Evolutionary conservation across 2,113 vertebrate species (phyloP).

Genomic region (Choloepus hoffmanni): DNA sequence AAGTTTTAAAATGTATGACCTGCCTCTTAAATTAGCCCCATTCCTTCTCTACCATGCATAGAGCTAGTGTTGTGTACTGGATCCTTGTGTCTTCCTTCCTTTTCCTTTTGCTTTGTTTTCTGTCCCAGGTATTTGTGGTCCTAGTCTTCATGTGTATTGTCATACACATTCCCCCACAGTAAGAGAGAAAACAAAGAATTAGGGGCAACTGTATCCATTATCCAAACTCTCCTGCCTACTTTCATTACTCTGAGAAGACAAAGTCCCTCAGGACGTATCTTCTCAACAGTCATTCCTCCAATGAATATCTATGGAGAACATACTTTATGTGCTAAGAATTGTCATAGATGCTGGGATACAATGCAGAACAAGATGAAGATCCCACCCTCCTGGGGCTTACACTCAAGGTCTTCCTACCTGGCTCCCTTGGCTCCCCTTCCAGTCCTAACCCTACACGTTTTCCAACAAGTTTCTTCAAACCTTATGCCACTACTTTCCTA

Average conservation of each 20-base stretch:
- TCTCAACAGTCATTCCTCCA: background rate
- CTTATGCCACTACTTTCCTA: background rate
- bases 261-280: background rate
- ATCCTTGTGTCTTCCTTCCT: background rate
- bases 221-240: background rate
- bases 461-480: background rate
- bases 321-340: background rate
- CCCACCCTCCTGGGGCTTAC: background rate
- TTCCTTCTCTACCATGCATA: background rate
- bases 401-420: background rate
- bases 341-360: background rate
- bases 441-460: background rate
- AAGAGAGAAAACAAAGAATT: background rate
- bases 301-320: background rate
- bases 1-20: background rate
- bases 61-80: background rate
- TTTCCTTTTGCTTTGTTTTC: conserved; percentile 15
- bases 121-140: background rate
- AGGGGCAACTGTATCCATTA: background rate
- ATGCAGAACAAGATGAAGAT: background rate
- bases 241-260: background rate
- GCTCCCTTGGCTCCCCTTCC: background rate
- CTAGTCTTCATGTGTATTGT: background rate
- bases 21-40: too few relatives aligned
- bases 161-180: background rate